Conservation (phyloP, 2,113 vertebrate species). For the Nesoenas mayeri region DNA sequence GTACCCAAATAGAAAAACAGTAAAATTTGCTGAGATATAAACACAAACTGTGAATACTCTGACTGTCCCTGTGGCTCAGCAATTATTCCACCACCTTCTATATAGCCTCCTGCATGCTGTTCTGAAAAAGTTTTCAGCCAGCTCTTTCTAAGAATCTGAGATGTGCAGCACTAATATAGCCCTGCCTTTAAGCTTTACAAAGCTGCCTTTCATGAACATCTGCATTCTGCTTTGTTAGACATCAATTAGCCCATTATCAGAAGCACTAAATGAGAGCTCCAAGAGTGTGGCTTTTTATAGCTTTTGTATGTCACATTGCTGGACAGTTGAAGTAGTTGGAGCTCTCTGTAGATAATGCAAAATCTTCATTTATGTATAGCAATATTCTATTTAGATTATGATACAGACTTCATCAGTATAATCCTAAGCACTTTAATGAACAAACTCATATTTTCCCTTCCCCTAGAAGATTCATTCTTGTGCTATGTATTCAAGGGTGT, state of each 20-base stretch:
- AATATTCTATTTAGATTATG: background rate
- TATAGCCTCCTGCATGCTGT: background rate
- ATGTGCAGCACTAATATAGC: background rate
- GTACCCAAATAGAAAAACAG: background rate
- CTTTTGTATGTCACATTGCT: background rate
- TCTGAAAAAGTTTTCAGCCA: constrained; percentile 4
- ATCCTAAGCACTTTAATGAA: background rate
- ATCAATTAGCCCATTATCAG: background rate
- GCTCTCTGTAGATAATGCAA: background rate
- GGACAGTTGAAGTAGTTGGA: background rate
- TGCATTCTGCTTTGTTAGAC: constrained; percentile 5
- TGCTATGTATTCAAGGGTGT: background rate
- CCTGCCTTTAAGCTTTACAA: background rate
- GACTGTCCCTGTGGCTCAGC: background rate
- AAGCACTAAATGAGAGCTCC: background rate
- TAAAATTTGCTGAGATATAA: background rate
- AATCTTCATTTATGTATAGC: background rate
- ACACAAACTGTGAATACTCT: background rate
- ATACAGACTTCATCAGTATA: background rate
- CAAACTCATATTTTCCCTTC: background rate
- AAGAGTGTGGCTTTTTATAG: background rate
- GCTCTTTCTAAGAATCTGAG: background rate
- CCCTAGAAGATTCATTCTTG: background rate
- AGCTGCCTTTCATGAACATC: background rate
- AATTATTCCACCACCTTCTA: background rate